Evolutionary conservation across 2,113 vertebrate species (phyloP).

Genomic region (Urocynchramus pylzowi): DNA sequence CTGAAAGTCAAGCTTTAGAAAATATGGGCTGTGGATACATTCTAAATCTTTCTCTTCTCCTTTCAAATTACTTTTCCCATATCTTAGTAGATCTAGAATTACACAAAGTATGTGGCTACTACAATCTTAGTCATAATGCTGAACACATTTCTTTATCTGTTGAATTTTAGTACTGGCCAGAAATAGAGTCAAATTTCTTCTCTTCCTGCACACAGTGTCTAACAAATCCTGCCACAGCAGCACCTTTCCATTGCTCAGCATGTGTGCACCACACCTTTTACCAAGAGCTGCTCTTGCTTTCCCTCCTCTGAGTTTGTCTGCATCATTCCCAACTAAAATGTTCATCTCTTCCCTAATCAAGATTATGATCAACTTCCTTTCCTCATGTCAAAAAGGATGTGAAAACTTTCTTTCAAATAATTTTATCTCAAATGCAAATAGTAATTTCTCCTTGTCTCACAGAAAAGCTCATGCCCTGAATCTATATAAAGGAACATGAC

Average conservation of each 20-base stretch:
- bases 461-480: slow-evolving; percentile 3
- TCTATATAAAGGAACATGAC: background rate
- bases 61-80: background rate
- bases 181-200: background rate
- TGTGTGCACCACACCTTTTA: background rate
- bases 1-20: background rate
- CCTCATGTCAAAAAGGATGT: background rate
- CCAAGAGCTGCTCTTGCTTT: background rate
- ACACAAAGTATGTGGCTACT: background rate
- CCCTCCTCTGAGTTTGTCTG: background rate
- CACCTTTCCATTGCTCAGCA: background rate
- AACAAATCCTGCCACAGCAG: slow-evolving; percentile 13
- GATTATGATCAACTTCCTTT: slow-evolving; percentile 45
- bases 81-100: background rate
- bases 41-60: background rate
- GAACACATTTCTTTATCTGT: background rate
- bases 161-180: background rate
- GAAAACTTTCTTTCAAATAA: slow-evolving; percentile 11
- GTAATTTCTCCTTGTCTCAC: slow-evolving; percentile 41
- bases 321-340: slow-evolving; percentile 6
- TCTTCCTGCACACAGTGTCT: background rate
- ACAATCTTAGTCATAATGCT: background rate
- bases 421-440: slow-evolving; percentile 56
- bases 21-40: background rate
- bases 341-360: background rate